Evolutionary conservation across 2,888 invertebrate genomes (phyloP).

Genomic region (Neoscelio sp.): DNA sequence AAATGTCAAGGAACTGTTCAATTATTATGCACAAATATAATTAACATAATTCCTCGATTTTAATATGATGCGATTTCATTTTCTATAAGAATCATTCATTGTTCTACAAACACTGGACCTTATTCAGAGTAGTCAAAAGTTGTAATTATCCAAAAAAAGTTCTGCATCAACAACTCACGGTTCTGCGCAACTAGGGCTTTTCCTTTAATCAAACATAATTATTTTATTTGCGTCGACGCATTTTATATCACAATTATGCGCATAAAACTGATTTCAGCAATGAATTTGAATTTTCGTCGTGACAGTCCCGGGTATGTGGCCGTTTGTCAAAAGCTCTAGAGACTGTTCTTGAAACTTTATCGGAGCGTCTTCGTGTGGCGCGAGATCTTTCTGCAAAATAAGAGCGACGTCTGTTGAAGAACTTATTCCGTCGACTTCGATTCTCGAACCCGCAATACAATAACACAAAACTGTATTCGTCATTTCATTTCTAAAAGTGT

Average conservation of each 20-base stretch:
- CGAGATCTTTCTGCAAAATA: conserved; percentile 64
- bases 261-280: conserved; percentile 50
- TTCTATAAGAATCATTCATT: no score
- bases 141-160: conserved; percentile 39
- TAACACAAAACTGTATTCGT: no score
- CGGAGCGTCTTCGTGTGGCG: conserved; percentile 30
- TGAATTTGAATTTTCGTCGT: conserved; percentile 52
- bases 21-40: no score
- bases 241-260: conserved; percentile 45
- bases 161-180: conserved; percentile 53
- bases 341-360: conserved; percentile 49
- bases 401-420: conserved; percentile 41
- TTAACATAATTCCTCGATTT: no score
- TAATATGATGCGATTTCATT: no score
- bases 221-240: conserved; percentile 20
- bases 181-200: conserved; percentile 55
- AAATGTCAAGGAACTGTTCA: no score
- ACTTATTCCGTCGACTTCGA: neutral
- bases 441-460: no score
- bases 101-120: conserved; percentile 18
- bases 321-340: conserved; percentile 49
- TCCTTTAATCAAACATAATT: conserved; percentile 56
- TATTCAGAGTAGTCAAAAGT: conserved; percentile 30
- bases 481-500: no score
- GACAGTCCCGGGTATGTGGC: conserved; percentile 42